These are phyloP conservation scores for Mugil cephalus DNA, from an alignment of 2,113 vertebrate species.

Conservation along the genomic window DNA sequence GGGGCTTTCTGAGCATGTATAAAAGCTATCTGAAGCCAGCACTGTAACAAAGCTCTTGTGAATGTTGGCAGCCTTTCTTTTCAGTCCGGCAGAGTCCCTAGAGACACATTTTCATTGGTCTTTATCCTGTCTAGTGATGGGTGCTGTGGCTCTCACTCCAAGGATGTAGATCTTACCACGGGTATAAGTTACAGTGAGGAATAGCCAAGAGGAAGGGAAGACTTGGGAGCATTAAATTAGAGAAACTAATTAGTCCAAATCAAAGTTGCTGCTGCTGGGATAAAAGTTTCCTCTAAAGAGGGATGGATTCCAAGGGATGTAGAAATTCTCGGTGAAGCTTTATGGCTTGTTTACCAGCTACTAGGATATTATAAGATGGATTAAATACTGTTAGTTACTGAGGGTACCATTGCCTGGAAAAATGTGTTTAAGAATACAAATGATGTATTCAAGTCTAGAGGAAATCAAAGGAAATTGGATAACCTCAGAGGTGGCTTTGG, in stretches of 20 bases:
- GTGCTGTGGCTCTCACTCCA: conserved; percentile 78
- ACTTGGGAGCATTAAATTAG: conserved; percentile 49
- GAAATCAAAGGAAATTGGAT: neutral
- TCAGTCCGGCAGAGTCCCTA: conserved; percentile 68
- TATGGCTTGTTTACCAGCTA: conserved; percentile 4
- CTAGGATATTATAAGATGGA: conserved; percentile 4
- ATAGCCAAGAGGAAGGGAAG: conserved; percentile 58
- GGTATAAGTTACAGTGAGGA: conserved; percentile 81
- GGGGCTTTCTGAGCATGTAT: conserved; percentile 53
- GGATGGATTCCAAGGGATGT: neutral
- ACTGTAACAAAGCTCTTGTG: conserved; percentile 78
- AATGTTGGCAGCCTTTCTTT: conserved; percentile 77
- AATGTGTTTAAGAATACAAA: conserved; percentile 3
- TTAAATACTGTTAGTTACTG: conserved; percentile 4
- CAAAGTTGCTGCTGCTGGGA: neutral
- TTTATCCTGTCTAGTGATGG: conserved; percentile 79
- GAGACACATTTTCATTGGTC: conserved; percentile 78
- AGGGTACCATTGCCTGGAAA: neutral
- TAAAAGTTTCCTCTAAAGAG: conserved; percentile 7
- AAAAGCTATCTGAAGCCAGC: conserved; percentile 74
- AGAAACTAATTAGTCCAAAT: conserved; percentile 56
- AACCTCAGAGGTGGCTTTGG: conserved; percentile 5
- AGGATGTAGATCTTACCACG: conserved; percentile 80
- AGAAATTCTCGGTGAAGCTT: conserved; percentile 14
- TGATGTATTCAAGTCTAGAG: neutral